Evolutionary conservation across 2,888 invertebrate genomes (phyloP), one percentile per base, ranked within the genome.

Genomic region (Bellardia pandia): DNA sequence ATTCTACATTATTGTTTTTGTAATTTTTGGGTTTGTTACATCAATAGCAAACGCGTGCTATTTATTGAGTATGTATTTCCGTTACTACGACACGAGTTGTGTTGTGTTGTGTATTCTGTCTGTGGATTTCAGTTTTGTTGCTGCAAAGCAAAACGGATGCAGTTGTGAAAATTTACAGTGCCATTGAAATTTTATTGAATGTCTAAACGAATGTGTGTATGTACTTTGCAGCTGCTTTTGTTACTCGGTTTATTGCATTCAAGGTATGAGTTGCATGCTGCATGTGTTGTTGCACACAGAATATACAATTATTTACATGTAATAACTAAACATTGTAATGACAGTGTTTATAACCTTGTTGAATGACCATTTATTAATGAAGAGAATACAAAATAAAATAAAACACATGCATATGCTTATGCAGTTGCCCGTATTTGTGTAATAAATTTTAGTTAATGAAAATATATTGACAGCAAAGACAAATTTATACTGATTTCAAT

Each of bases 321-420:
- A 51, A 56, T 71, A 80, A 75, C 69, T 80, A 80, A 69, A 62
- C 62, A 75, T 45, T 79, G 33, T 85, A 85, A 87, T 87, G 81
- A 82, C 87, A 85, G 85, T 87, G 77, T 87, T 87, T 87, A 87
- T 87, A 87, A 75, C 78, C 78, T 78, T 85, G 87, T 87, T 87
- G 85, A 87, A 66, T 87, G 87, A 87, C 85, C 87, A 82, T 87
- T 68, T 75, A 78, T 82, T 78, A 53, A 76, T 69, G 60, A 23
- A 3, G 9, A 64, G 5, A 33, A 23, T 23, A 23, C 23, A 66
- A 13, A 68, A 45, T 64, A 42, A 71, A 33, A 37, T 5, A 37
- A 37, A 40, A 62, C 45, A 53, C 58, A 66, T 74, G 51, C 30
- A 71, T 64, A 79, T 74, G 51, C 30, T 64, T 64, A 79, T 74